Conservation (phyloP, 2,888 invertebrate species). For the Lottia scabra region DNA sequence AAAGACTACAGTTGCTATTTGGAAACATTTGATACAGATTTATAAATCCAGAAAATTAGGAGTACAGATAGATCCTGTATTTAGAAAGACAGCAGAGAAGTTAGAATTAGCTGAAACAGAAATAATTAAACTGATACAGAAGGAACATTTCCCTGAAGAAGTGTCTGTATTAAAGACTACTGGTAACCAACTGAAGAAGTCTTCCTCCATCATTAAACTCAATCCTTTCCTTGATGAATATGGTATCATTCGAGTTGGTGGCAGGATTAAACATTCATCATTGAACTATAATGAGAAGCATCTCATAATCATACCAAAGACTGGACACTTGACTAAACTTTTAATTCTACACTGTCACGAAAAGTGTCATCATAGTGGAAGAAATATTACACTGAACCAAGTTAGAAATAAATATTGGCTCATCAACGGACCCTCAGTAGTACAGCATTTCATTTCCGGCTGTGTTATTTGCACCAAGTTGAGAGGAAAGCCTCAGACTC, state of each 20-base stretch:
- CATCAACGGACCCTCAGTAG: conserved; percentile 47
- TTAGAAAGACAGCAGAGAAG: background rate
- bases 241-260: background rate
- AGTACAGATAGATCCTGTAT: background rate
- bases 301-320: conserved; percentile 34
- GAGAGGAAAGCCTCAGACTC: too few species aligned
- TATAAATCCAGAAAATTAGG: background rate
- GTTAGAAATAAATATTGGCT: conserved; percentile 48
- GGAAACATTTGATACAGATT: background rate
- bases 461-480: conserved; percentile 57
- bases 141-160: background rate
- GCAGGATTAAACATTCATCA: too few species aligned
- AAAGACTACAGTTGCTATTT: background rate
- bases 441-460: conserved; percentile 35
- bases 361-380: background rate
- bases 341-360: background rate
- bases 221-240: background rate
- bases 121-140: background rate
- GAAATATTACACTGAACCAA: conserved; percentile 35
- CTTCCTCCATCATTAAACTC: background rate
- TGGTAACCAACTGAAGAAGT: background rate
- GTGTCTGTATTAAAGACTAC: background rate
- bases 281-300: conserved; percentile 21
- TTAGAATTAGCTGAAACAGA: background rate
- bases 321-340: conserved; percentile 29